Conservation (phyloP, 2,113 vertebrate genomes). For the Prolemur simus region DNA sequence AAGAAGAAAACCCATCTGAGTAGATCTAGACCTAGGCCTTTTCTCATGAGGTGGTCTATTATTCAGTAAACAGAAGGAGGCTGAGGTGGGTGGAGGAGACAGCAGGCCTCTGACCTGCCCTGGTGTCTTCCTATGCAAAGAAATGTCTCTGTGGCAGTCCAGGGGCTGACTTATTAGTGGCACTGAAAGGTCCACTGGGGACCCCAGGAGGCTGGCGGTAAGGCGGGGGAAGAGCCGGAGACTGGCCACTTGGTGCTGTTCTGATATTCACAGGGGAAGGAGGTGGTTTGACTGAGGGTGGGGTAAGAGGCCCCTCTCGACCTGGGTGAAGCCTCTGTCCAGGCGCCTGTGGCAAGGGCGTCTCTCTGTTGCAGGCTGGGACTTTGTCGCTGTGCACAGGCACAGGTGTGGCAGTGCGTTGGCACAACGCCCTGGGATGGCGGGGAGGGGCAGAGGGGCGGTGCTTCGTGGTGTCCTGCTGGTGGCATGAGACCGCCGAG, state of each 20-base stretch:
- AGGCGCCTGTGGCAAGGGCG: constrained; percentile 86
- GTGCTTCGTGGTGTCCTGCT: constrained; percentile 90
- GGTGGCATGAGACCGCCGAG: constrained; percentile 81
- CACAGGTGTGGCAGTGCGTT: constrained; percentile 81
- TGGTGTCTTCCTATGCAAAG: constrained; percentile 90
- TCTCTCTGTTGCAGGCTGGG: constrained; percentile 84
- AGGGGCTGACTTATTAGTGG: constrained; percentile 88
- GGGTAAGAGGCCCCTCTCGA: constrained; percentile 84
- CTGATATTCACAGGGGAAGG: constrained; percentile 87
- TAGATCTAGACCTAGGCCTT: not conserved
- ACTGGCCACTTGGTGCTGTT: constrained; percentile 82
- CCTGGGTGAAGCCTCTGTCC: constrained; percentile 85
- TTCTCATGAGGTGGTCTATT: constrained; percentile 80
- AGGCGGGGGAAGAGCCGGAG: constrained; percentile 89
- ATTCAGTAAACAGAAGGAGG: constrained; percentile 84
- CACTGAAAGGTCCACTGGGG: constrained; percentile 91
- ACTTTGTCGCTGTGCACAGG: constrained; percentile 81
- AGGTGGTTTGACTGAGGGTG: constrained; percentile 84
- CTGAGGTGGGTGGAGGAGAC: constrained; percentile 83
- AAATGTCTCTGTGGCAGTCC: constrained; percentile 95
- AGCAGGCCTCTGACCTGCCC: constrained; percentile 83
- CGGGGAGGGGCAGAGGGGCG: constrained; percentile 91
- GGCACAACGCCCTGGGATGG: constrained; percentile 87
- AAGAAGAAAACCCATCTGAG: not conserved
- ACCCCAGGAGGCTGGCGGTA: constrained; percentile 89